Base-by-base conservation (phyloP, 2,113 vertebrate species). In the Crotalus viridis region DNA sequence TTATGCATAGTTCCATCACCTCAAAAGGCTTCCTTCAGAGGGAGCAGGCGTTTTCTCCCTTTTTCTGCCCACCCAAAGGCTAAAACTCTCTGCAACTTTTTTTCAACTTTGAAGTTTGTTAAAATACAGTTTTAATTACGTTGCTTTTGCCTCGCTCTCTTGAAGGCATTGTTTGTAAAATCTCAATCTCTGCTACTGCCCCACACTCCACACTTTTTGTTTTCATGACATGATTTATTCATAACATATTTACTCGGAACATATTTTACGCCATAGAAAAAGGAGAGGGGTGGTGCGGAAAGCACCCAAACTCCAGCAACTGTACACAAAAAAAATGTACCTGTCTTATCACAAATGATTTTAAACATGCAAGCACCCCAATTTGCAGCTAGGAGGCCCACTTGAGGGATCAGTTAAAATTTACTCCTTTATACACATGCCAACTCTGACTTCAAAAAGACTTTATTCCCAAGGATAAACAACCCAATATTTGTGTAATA, bases 401-500 rank as follows among this genome's bases (percentile, higher is more conserved):
- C 97, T 97, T 97, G 96, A 97, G 97, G 98, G 97, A 98, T 97
- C 97, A 97, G 97, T 97, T 97, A 97, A 98, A 97, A 97, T 97
- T 96, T 97, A 94, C 97, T 97, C 97, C 96, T 98, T 99, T 99
- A 98, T 99, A 98, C 98, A 97, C 98, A 98, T 98, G 98, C 99
- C 99, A 99, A 99, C 98, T 99, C 98, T 98, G 98, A 99, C 99
- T 99, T 99, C 98, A 98, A 98, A 98, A 98, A 98, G 98, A 98
- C 98, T 99, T 98, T 98, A 99, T 99, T 99, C 98, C 98, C 95
- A 98, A 99, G 98, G 99, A 99, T 98, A 99, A 99, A 99, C 99
- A 99, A 98, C 98, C 98, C 98, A 98, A 98, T 99, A 98, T 99
- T 99, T 99, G 99, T 99, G 98, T 99, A 99, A 99, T 99, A 99